A percentile compares a stretch with the other conserved stretches of the same genome.
These are phyloP conservation scores for Yponomeuta cagnagella DNA, from an alignment of 2,888 invertebrate genomes.

Conservation along the genomic window DNA sequence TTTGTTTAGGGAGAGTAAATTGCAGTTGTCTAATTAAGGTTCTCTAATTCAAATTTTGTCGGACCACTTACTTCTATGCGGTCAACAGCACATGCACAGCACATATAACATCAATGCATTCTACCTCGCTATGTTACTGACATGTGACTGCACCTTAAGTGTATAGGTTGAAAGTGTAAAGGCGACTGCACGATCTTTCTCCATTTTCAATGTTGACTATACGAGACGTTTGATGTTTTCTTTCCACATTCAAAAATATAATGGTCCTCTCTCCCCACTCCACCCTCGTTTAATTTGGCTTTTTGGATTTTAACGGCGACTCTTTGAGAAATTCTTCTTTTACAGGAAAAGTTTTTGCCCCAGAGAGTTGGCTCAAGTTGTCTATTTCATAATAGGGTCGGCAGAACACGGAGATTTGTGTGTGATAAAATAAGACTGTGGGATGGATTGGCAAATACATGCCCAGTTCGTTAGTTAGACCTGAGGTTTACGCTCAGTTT, in stretches of 20 bases:
- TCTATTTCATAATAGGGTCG: neutral
- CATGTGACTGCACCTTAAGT: too few relatives aligned
- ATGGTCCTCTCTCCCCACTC: neutral
- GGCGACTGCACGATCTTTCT: too few relatives aligned
- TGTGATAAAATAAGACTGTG: neutral
- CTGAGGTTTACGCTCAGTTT: too few relatives aligned
- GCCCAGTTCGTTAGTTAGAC: too few relatives aligned
- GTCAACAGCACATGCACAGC: too few relatives aligned
- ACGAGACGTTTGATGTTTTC: neutral
- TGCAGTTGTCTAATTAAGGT: too few relatives aligned
- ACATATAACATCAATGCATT: too few relatives aligned
- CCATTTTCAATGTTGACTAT: neutral
- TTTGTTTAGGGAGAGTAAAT: too few relatives aligned
- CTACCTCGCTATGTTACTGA: too few relatives aligned
- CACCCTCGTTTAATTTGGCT: neutral
- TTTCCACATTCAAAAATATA: neutral
- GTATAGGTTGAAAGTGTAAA: too few relatives aligned
- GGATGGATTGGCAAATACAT: neutral
- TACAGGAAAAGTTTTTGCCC: neutral
- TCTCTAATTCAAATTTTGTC: too few relatives aligned
- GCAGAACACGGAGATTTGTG: neutral
- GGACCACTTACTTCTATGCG: too few relatives aligned
- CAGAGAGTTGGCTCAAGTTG: neutral
- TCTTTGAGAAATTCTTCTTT: neutral
- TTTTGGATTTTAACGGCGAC: neutral